These are phyloP conservation scores for Protosalanx chinensis DNA, from an alignment of 2,797 vertebrate species.

Conservation along the genomic window DNA sequence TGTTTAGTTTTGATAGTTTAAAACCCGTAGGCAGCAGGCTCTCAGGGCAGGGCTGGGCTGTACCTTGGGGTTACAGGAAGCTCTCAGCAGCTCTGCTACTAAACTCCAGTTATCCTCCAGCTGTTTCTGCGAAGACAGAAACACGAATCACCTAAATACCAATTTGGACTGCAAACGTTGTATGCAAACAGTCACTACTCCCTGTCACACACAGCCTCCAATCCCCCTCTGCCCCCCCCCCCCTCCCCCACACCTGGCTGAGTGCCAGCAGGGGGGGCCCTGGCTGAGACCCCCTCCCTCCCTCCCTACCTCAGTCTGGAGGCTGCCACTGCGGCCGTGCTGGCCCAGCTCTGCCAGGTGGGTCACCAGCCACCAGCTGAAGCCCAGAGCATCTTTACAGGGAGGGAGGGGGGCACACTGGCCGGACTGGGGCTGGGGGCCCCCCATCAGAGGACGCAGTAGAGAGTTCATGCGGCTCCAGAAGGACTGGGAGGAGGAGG, in stretches of 20 bases:
- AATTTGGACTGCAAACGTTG: too few relatives aligned
- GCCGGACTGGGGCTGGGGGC: constrained; percentile 48
- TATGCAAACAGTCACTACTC: too few relatives aligned
- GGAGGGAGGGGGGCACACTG: constrained; percentile 58
- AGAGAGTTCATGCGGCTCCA: constrained; percentile 84
- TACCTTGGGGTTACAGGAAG: constrained; percentile 70
- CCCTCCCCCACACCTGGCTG: too few relatives aligned
- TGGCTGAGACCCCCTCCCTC: neutral
- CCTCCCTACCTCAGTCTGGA: constrained; percentile 75
- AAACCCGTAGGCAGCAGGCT: too few relatives aligned
- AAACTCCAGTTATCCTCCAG: constrained; percentile 87
- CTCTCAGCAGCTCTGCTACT: constrained; percentile 84
- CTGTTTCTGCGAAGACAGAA: constrained; percentile 69
- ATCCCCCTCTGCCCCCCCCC: too few relatives aligned
- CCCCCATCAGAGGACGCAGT: constrained; percentile 75
- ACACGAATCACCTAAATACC: neutral
- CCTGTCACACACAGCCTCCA: too few relatives aligned
- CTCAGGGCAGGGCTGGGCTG: too few relatives aligned
- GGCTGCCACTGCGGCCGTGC: constrained; percentile 78
- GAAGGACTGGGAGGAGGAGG: constrained; percentile 75
- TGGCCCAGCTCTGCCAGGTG: constrained; percentile 83
- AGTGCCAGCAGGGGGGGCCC: too few relatives aligned
- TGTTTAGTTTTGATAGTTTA: too few relatives aligned
- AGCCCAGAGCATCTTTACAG: constrained; percentile 86
- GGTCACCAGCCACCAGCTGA: constrained; percentile 93